Conservation (phyloP, 35 echinoderm and acorn worm species). For the Apostichopus parvimensis region DNA sequence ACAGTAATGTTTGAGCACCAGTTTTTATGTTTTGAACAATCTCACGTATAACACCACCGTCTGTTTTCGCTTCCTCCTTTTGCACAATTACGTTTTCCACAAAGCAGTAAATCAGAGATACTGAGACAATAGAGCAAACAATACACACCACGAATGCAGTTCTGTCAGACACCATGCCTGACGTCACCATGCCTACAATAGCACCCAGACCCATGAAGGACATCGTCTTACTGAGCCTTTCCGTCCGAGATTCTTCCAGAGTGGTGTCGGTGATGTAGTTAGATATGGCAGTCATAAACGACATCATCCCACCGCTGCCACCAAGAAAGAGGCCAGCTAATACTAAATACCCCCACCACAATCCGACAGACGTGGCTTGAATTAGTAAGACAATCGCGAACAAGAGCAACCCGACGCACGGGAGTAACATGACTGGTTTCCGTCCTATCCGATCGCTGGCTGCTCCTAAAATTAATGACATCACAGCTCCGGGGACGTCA, state of each 20-base stretch:
- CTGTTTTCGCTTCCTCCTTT: not conserved
- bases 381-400: slow-evolving; percentile 49
- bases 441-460: slow-evolving; percentile 78
- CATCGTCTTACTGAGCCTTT: slow-evolving; percentile 62
- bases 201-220: slow-evolving; percentile 81
- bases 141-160: slow-evolving; percentile 33
- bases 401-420: slow-evolving; percentile 52
- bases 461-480: slow-evolving; percentile 71
- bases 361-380: not conserved
- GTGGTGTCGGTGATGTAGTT: slow-evolving; percentile 90
- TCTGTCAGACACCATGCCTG: slow-evolving; percentile 68
- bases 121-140: slow-evolving; percentile 18
- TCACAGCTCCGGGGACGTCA: slow-evolving; percentile 66
- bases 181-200: slow-evolving; percentile 66
- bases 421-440: slow-evolving; percentile 65
- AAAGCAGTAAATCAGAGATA: slow-evolving; percentile 35
- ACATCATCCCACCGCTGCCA: slow-evolving; percentile 71
- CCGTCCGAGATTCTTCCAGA: slow-evolving; percentile 63
- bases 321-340: slow-evolving; percentile 53
- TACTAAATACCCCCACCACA: slow-evolving; percentile 48
- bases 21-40: not conserved
- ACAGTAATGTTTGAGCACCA: slow-evolving; percentile 23
- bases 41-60: not conserved
- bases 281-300: slow-evolving; percentile 65
- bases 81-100: not conserved